Conservation (phyloP, 2,797 vertebrate genomes). For the Capromys pilorides region DNA sequence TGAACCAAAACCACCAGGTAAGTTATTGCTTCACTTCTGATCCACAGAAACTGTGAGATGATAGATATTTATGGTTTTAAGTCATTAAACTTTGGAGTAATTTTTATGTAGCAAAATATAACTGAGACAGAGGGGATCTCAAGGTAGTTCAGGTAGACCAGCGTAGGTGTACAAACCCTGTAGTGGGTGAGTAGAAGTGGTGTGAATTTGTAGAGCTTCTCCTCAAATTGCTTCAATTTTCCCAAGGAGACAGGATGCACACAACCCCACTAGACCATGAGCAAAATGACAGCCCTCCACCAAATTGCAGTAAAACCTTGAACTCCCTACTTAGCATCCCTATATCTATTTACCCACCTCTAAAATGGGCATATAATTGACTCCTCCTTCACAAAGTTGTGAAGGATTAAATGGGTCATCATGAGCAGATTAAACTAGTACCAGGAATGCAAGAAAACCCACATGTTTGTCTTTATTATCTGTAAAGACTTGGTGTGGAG, state of each 20-base stretch:
- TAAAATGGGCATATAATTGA: not conserved
- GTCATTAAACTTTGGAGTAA: not conserved
- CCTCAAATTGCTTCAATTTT: not conserved
- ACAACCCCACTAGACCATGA: not conserved
- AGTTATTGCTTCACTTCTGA: not conserved
- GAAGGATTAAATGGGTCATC: not conserved
- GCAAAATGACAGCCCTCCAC: not conserved
- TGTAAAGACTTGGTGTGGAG: too few species aligned
- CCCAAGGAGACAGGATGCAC: not conserved
- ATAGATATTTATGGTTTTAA: not conserved
- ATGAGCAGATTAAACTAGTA: conserved; percentile 7
- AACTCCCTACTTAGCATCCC: not conserved
- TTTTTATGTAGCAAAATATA: not conserved
- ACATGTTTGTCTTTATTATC: not conserved
- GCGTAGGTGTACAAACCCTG: not conserved
- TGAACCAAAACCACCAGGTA: not conserved
- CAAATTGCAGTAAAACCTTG: not conserved
- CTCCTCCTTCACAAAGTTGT: not conserved
- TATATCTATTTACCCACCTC: not conserved
- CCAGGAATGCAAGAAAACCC: not conserved
- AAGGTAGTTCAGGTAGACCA: not conserved
- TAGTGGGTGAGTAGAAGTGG: not conserved
- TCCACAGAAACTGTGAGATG: not conserved
- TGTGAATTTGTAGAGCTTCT: not conserved
- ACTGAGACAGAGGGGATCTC: not conserved